A percentile compares a stretch with the other conserved stretches of the same genome.
These are phyloP conservation scores for Atherinosoma microstoma DNA, from an alignment of 2,797 vertebrate species.

Conservation along the genomic window DNA sequence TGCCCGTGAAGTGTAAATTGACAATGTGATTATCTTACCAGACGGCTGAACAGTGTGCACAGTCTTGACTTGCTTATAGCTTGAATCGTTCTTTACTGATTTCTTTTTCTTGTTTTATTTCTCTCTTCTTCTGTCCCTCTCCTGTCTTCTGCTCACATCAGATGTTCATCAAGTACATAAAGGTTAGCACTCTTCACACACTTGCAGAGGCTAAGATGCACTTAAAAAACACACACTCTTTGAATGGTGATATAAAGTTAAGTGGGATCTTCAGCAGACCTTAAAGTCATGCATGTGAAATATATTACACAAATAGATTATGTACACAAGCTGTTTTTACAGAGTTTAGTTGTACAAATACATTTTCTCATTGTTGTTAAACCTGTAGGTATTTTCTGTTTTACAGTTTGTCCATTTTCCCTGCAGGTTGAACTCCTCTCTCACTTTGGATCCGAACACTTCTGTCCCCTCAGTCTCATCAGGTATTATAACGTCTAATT, in stretches of 20 bases:
- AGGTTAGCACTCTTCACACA: constrained; percentile 94
- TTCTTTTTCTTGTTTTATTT: constrained; percentile 85
- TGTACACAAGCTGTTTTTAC: constrained; percentile 14
- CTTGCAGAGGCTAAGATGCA: constrained; percentile 69
- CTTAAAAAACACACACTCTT: constrained; percentile 47
- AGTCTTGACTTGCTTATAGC: constrained; percentile 85
- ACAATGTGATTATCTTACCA: constrained; percentile 19
- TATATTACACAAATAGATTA: constrained; percentile 29
- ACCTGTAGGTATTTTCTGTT: constrained; percentile 1
- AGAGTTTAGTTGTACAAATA: constrained; percentile 6
- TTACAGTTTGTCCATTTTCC: constrained; percentile 14
- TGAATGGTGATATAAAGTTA: constrained; percentile 16
- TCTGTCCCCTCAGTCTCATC: constrained; percentile 97
- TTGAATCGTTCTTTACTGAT: constrained; percentile 89
- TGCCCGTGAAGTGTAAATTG: constrained; percentile 33
- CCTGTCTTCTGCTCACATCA: constrained; percentile 91
- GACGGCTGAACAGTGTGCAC: constrained; percentile 42
- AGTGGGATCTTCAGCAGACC: constrained; percentile 62
- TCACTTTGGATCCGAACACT: constrained; percentile 97
- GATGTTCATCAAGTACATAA: constrained; percentile 99
- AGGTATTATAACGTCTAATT: constrained; percentile 81
- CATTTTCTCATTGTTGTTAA: not conserved
- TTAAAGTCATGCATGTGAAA: constrained; percentile 80
- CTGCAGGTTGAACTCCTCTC: constrained; percentile 94
- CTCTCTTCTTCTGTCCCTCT: constrained; percentile 75